phyloP scores from a whole-genome alignment of 2,888 invertebrate genomes.

The Sarcophaga caerulescens region DNA sequence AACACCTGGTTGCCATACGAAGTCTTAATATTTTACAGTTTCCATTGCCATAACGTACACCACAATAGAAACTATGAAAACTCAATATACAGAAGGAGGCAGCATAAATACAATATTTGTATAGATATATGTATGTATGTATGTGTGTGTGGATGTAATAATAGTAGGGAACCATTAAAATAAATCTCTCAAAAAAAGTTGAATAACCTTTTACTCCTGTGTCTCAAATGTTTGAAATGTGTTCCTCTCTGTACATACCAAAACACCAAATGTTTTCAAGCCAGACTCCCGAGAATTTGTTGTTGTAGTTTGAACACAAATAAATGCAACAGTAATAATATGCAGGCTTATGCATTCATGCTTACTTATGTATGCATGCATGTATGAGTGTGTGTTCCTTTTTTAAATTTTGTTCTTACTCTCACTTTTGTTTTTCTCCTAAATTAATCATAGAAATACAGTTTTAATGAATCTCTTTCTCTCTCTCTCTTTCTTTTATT shows the following conservation, averaged over 20 bases:
- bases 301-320: too few species aligned
- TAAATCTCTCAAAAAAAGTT: constrained; percentile 35
- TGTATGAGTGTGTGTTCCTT: background rate
- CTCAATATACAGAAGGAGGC: background rate
- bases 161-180: too few species aligned
- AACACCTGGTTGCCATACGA: background rate
- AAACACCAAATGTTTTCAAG: too few species aligned
- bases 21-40: constrained; percentile 19
- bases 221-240: constrained; percentile 1
- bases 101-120: too few species aligned
- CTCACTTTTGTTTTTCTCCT: background rate
- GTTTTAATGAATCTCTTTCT: background rate
- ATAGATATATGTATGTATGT: too few species aligned
- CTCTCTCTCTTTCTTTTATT: constrained; percentile 25
- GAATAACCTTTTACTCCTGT: constrained; percentile 42
- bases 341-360: background rate
- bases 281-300: too few species aligned
- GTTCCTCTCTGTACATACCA: background rate
- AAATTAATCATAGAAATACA: background rate
- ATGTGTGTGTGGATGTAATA: too few species aligned
- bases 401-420: background rate
- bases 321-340: too few species aligned
- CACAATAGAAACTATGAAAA: constrained; percentile 14
- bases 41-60: constrained; percentile 10
- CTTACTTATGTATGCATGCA: background rate